phyloP scores from a whole-genome alignment of 2,888 invertebrate genomes.

The Tigriopus californicus region DNA sequence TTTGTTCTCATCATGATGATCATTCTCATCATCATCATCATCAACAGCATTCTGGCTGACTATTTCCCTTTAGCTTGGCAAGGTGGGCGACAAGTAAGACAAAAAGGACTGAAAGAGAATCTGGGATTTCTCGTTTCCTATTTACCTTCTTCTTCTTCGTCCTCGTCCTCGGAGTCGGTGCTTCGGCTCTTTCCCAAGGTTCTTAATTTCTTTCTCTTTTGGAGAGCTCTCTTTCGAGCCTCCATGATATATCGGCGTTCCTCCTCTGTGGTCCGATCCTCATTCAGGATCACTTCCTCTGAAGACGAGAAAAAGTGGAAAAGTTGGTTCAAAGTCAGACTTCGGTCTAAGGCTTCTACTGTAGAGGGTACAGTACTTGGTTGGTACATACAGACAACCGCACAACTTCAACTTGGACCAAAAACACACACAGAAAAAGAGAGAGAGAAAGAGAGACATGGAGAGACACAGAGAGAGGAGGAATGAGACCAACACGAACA shows the following conservation, averaged over 20 bases:
- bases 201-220: conserved; percentile 85
- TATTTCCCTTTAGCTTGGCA: no score
- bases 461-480: conserved; percentile 1
- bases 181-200: conserved; percentile 87
- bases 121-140: not conserved
- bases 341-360: not conserved
- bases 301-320: conserved; percentile 28
- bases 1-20: no score
- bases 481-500: not conserved
- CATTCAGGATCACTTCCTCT: conserved; percentile 99
- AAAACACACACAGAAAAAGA: no score
- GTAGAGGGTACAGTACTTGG: not conserved
- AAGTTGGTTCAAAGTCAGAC: not conserved
- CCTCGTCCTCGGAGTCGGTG: conserved; percentile 89
- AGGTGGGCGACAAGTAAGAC: no score
- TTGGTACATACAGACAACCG: not conserved
- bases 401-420: no score
- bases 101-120: no score
- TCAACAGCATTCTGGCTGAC: no score
- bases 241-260: conserved; percentile 51
- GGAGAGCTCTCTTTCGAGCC: conserved; percentile 73
- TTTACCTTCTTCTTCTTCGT: conserved; percentile 49
- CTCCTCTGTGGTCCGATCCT: conserved; percentile 98
- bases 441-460: not conserved
- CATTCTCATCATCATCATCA: no score